Evolutionary conservation across 2,888 invertebrate genomes (phyloP), one percentile per base, ranked within the genome.

Genomic region (Argyresthia albistria): DNA sequence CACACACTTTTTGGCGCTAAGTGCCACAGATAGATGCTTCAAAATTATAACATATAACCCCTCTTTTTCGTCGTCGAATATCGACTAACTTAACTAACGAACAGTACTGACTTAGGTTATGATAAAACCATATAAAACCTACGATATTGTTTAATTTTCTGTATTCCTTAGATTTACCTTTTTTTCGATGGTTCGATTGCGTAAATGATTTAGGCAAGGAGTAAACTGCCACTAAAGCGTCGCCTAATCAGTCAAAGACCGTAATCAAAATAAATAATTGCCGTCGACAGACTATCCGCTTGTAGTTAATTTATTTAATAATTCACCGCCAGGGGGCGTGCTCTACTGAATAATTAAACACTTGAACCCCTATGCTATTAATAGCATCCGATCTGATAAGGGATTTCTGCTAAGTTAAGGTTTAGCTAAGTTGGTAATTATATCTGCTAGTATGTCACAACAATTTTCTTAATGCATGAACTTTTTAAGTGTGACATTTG

Each of bases 261-360:
- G 47, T 47, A 47, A 47, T 35, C 12, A n/a, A 47, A 47, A 47
- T 47, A 49, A 39, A 15, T 49, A 39, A 49, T 49, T 39, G 16
- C 16, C 39, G 49, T 8, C 49, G 49, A 49, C 49, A 49, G 49
- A 39, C 37, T 49, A 49, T 49, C 37, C 15, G 16, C n/a, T 39
- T 49, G 49, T 49, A 37, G 39, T 49, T 49, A 49, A 49, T 49
- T 49, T 49, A 49, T 49, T 50, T 43, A 43, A 50, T 50, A 59
- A 59, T 61, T 60, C 59, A 56, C 57, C 54, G 54, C 25, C 3
- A 25, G 25, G 25, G 60, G 47, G 56, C 55, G 57, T n/a, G 8
- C 10, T 35, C 57, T 57, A 58, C 59, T 65, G 59, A 64, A 63
- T 63, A 61, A 65, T 63, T 64, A 57, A 60, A 51, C 57, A 52